Conservation (phyloP, 2,888 invertebrate genomes). For the Cryptophagus acutangulus region DNA sequence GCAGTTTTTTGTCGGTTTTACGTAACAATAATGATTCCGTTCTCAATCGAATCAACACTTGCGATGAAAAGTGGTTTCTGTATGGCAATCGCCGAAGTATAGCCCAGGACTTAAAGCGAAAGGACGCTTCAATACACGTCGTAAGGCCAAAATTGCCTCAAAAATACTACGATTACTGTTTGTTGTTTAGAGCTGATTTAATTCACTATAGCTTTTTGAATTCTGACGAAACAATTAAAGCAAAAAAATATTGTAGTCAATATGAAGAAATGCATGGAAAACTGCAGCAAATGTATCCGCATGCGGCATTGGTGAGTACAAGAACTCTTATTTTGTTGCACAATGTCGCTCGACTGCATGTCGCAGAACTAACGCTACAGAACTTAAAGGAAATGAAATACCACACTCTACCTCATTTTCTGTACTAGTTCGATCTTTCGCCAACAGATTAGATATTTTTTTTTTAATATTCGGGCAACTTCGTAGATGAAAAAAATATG, state of each 20-base stretch:
- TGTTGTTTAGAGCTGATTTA: constrained; percentile 15
- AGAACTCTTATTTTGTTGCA: constrained; percentile 13
- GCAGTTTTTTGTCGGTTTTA: constrained; percentile 2
- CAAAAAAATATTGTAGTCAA: constrained; percentile 20
- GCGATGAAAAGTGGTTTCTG: constrained; percentile 16
- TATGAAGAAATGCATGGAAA: constrained; percentile 23
- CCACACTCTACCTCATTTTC: too few relatives aligned
- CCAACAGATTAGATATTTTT: too few relatives aligned
- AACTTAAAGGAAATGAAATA: too few relatives aligned
- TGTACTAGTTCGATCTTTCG: too few relatives aligned
- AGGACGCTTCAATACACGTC: constrained; percentile 16
- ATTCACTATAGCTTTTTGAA: constrained; percentile 11
- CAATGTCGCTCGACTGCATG: too few relatives aligned
- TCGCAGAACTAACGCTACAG: too few relatives aligned
- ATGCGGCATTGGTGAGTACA: constrained; percentile 19
- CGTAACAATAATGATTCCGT: constrained; percentile 6
- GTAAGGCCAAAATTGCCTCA: constrained; percentile 12
- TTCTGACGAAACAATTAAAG: too few relatives aligned
- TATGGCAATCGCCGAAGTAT: constrained; percentile 18
- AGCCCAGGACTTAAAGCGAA: constrained; percentile 18
- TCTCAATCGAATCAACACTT: not conserved
- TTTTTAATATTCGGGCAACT: too few relatives aligned
- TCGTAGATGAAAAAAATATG: too few relatives aligned
- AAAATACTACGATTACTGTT: constrained; percentile 19
- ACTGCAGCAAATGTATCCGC: constrained; percentile 10